A percentile compares a stretch with the other conserved stretches of the same genome.
Conservation (phyloP, 2,113 vertebrate genomes). For the Rhynchomys soricoides region DNA sequence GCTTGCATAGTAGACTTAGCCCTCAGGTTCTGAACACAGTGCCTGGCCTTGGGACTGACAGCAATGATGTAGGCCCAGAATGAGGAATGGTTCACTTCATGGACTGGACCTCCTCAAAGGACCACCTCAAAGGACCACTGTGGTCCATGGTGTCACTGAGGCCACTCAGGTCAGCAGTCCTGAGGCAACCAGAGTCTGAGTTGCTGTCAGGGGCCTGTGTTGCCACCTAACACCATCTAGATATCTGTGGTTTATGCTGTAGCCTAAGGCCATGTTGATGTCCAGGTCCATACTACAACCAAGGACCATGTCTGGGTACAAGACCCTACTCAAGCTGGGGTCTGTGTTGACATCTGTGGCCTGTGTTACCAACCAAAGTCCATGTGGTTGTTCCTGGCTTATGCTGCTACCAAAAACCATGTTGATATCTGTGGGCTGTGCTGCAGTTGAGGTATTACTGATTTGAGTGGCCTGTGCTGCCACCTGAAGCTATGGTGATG, state of each 20-base stretch:
- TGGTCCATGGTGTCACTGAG: neutral
- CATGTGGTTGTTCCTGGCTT: too few relatives aligned
- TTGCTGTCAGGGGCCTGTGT: too few relatives aligned
- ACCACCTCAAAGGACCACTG: neutral
- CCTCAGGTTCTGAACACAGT: neutral
- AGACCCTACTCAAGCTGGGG: too few relatives aligned
- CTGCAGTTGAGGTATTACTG: neutral
- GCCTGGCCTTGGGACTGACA: neutral
- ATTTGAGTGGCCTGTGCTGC: neutral
- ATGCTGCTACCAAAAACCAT: neutral
- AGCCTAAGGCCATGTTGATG: too few relatives aligned
- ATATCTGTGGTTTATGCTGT: too few relatives aligned
- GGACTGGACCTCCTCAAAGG: neutral
- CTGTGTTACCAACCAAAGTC: too few relatives aligned
- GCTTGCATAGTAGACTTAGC: neutral
- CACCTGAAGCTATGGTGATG: neutral
- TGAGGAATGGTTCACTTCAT: neutral
- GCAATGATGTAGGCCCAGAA: neutral
- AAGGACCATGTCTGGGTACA: too few relatives aligned
- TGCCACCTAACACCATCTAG: too few relatives aligned
- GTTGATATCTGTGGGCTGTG: neutral
- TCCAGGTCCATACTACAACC: too few relatives aligned
- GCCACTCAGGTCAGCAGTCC: neutral
- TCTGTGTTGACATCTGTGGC: too few relatives aligned
- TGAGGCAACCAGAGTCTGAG: neutral